Evolutionary conservation across 2,888 invertebrate genomes (phyloP), one percentile per base, ranked within the genome.

Genomic region (Tanypteryx hageni): DNA sequence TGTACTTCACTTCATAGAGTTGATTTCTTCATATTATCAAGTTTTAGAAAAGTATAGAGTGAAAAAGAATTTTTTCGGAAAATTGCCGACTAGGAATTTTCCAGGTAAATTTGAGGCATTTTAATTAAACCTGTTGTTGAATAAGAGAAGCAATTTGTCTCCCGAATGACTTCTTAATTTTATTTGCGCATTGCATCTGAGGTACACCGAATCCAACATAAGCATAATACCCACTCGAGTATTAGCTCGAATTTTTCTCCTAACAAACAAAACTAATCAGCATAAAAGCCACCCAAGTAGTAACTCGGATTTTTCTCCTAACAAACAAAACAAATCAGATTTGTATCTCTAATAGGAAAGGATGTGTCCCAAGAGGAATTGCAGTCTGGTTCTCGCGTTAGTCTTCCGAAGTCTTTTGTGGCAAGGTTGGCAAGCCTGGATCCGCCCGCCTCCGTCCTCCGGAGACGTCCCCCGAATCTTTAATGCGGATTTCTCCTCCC

Each of bases 401-500:
- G 44, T 27, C 27, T 27, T 27, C 27, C 76, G 22, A 76, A 76
- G 31, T n/a, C 16, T 27, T 31, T 31, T 18, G 86, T 61, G 59
- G 56, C 11, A 68, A 64, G 64, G 89, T 89, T 89, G 89, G 89
- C 56, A 68, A 10, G 68, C 89, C 22, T 89, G 89, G 31, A 18
- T 61, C 86, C 86, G 7, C 68, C 76, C 27, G 22, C 76, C 76
- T 76, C 44, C 83, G 83, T 83, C 57, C 83, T 83, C 64, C 64
- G 64, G 86, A 86, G 58, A 86, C 61, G 89, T 27, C 89, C 89
- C 61, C 89, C 89, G 89, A 89, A 89, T 89, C 89, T 89, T 89
- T 89, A 89, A 89, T 89, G 89, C 68, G 89, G 89, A 89, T 89
- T 89, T 89, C 89, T 44, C 61, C 61, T 89, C 89, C 89, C 89